phyloP scores from a whole-genome alignment of 2,888 invertebrate species.

The Vanessa cardui region DNA sequence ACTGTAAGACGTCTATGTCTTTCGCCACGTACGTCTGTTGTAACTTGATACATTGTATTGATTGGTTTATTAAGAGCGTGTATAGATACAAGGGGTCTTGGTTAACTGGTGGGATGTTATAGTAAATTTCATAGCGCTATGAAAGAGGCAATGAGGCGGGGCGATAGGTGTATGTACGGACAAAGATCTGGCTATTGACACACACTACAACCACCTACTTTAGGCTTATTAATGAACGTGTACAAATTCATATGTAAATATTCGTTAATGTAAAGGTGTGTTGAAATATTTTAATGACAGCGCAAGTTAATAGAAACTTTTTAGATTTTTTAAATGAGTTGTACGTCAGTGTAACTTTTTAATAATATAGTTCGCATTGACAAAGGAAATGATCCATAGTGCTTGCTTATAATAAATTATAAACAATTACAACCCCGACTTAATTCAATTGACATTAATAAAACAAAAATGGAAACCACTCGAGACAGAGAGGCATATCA shows the following conservation, averaged over 20 bases:
- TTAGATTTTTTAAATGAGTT: neutral
- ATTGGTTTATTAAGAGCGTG: slow-evolving; percentile 72
- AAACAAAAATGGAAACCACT: slow-evolving; percentile 41
- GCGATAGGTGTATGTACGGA: slow-evolving; percentile 73
- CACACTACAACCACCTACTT: slow-evolving; percentile 41
- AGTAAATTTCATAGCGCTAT: slow-evolving; percentile 66
- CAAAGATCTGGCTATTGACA: slow-evolving; percentile 73
- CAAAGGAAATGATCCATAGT: slow-evolving; percentile 26
- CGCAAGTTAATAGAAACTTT: slow-evolving; percentile 8
- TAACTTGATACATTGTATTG: slow-evolving; percentile 70
- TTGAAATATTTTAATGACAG: slow-evolving; percentile 15
- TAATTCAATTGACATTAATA: slow-evolving; percentile 43
- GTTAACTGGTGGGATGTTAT: slow-evolving; percentile 61
- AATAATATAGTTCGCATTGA: slow-evolving; percentile 10
- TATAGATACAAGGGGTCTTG: slow-evolving; percentile 70
- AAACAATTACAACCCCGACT: slow-evolving; percentile 39
- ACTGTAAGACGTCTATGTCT: slow-evolving; percentile 42
- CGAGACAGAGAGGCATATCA: slow-evolving; percentile 39
- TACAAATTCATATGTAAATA: slow-evolving; percentile 31
- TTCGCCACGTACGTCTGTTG: slow-evolving; percentile 59
- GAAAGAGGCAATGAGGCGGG: slow-evolving; percentile 78
- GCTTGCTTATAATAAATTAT: slow-evolving; percentile 32
- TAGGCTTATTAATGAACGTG: slow-evolving; percentile 39
- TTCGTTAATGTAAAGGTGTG: slow-evolving; percentile 18
- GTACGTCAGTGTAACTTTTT: neutral